Conservation (phyloP, 2,888 invertebrate species). For the Dasypolia templi region DNA sequence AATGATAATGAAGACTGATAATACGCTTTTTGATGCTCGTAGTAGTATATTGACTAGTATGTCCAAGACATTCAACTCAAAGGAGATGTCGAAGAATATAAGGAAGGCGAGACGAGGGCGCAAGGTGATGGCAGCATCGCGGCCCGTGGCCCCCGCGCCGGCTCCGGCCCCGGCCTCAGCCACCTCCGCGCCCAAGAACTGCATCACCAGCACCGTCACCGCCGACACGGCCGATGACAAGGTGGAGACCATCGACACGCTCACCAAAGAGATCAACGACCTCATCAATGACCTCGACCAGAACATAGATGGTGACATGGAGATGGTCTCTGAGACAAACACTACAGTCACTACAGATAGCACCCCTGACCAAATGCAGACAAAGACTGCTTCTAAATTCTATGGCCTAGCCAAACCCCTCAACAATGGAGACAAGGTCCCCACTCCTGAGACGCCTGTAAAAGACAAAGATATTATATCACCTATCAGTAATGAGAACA, state of each 20-base stretch:
- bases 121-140: conserved; percentile 78
- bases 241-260: conserved; percentile 84
- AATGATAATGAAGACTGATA: conserved; percentile 91
- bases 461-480: conserved; percentile 80
- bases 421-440: conserved; percentile 77
- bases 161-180: conserved; percentile 5
- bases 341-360: conserved; percentile 42
- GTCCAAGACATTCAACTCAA: conserved; percentile 90
- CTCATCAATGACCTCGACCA: conserved; percentile 86
- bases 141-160: conserved; percentile 57
- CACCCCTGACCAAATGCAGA: conserved; percentile 75
- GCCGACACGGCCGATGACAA: conserved; percentile 77
- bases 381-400: conserved; percentile 82
- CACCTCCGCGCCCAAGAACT: conserved; percentile 37
- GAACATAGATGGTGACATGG: conserved; percentile 83
- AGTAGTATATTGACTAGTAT: conserved; percentile 89
- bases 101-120: conserved; percentile 86
- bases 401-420: conserved; percentile 83
- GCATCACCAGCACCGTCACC: conserved; percentile 72
- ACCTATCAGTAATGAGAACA: conserved; percentile 78
- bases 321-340: conserved; percentile 69
- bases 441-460: conserved; percentile 81
- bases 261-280: conserved; percentile 87
- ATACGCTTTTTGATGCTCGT: conserved; percentile 89
- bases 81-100: conserved; percentile 87